Conservation (phyloP, 2,797 vertebrate genomes). For the Sylvia borin region DNA sequence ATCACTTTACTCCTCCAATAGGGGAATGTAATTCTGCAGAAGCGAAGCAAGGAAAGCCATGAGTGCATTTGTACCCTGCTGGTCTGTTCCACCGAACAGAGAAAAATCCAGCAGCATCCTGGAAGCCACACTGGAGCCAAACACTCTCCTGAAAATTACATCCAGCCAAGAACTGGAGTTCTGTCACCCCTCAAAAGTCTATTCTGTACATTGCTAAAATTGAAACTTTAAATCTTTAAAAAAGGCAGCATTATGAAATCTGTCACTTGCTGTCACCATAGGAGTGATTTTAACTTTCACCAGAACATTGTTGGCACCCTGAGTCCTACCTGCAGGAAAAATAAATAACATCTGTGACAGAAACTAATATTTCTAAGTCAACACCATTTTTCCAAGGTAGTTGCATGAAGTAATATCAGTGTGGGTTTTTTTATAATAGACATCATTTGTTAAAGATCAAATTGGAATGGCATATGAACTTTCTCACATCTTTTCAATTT, state of each 20-base stretch:
- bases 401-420: constrained; percentile 8
- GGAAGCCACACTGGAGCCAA: neutral
- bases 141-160: neutral
- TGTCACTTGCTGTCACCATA: constrained; percentile 37
- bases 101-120: neutral
- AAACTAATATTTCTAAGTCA: constrained; percentile 51
- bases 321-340: constrained; percentile 20
- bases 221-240: constrained; percentile 29
- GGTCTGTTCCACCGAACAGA: neutral
- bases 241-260: constrained; percentile 22
- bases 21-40: neutral
- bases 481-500: constrained; percentile 7
- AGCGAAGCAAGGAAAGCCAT: neutral
- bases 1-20: neutral
- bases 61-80: neutral
- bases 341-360: constrained; percentile 33
- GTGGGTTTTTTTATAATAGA: neutral
- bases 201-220: neutral
- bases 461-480: neutral
- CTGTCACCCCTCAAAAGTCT: constrained; percentile 5
- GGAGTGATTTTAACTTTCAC: constrained; percentile 35
- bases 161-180: neutral
- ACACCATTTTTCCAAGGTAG: constrained; percentile 5
- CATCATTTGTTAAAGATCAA: constrained; percentile 14
- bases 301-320: constrained; percentile 18